Base-by-base conservation (phyloP, 1,140 invertebrate genomes). In the Caenorhabditis briggsae region DNA sequence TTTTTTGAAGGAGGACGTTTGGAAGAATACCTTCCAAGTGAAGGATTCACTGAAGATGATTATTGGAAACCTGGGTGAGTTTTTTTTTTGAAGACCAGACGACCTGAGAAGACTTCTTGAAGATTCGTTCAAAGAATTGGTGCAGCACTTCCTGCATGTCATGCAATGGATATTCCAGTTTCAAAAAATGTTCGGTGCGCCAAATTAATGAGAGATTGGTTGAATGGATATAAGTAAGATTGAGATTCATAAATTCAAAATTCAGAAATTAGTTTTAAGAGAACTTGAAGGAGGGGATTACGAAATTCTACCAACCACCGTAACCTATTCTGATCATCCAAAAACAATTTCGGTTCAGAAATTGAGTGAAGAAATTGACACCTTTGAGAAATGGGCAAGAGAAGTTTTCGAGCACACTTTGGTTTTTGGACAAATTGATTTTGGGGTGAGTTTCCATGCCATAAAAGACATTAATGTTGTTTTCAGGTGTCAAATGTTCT, bases 401-500 rank as follows among this genome's bases (percentile, higher is more conserved):
- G 70, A 78, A 50, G 23, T 78, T 12, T 78, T 18, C 18, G 70
- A 50, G 70, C 11, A 78, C 2, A 50, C 70, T 78, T 3, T 78
- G 12, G 70, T 78, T 12, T 78, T 78, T n/a, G 18, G 70, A 25
- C 70, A 78, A 50, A 78, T 53, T 50, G 70, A 78, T 50, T 50
- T 78, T 14, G 46, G 46, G 2, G 70, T 74, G 14, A 74, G 20
- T 74, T 43, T 50, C 46, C 0, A 46, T 78, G 5, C 16, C 23
- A 12, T 23, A 12, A 0, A 9, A 6, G 18, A 43, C 25, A 1
- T 61, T 9, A 7, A 9, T 25, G 2, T 61, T 8, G 33, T 33
- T 33, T 33, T 33, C 33, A 33, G 33, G 33, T 3, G 7, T 58
- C 1, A 58, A 58, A 5, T n/a, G 0, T 46, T 78, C 70, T 78